Base-by-base conservation (phyloP, 2,797 vertebrate genomes). In the Phoxinus dragarum region DNA sequence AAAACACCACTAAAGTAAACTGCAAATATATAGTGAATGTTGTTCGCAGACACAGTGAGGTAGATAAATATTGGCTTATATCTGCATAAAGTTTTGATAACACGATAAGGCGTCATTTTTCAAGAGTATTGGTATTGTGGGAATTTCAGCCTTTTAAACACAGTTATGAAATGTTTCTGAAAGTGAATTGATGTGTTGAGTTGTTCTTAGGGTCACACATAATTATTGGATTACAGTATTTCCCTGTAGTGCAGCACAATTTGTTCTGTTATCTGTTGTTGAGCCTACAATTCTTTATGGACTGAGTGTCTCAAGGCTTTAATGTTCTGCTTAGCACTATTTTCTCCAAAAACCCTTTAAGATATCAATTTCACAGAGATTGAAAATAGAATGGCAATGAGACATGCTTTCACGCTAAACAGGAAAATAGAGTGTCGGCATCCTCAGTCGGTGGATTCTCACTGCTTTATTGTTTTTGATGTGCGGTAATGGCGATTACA, bases 221-320 rank as follows among this genome's bases (percentile, higher is more conserved):
- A 93, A 91, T 94, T 93, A 94, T 92, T 93, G 92, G 93, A 94
- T 94, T 94, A 94, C 93, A 93, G 34, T 93, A 93, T 93, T 93
- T 93, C 93, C 93, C 93, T 92, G 93, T 91, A 95, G 93, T 94
- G 90, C 91, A 93, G 93, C 93, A 94, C 92, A 94, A 93, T 94
- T 94, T 93, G 92, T 90, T 93, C 93, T 93, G 94, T 95, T 94
- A 94, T 95, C 93, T 93, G 49, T 88, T 93, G 93, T 94, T 89
- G 93, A 69, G 83, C 27, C 64, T 93, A 93, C 93, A 93, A 94
- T 94, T 93, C 93, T 94, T 95, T 92, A 92, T 93, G 93, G 94
- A 93, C 93, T 93, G 93, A 93, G 92, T 93, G 92, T 95, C 94
- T 94, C 91, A 73, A 73, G 66, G 84, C 54, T 67, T 84, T 84